Conservation (phyloP, 2,113 vertebrate genomes). For the Mellivora capensis region DNA sequence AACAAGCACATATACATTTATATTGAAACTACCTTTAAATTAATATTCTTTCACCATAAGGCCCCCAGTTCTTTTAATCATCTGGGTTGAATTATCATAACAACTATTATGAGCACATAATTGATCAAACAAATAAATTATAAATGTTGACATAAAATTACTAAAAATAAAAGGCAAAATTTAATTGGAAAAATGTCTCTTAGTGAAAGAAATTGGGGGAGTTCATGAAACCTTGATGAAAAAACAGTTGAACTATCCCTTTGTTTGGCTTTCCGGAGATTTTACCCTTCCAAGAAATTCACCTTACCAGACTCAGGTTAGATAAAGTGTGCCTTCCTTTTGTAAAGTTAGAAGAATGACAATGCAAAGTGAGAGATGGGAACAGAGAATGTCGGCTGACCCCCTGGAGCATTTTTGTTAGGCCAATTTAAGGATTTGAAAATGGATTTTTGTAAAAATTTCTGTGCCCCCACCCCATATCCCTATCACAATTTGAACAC, state of each 20-base stretch:
- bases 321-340: not conserved
- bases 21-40: not conserved
- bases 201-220: not conserved
- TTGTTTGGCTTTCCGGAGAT: not conserved
- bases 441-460: not conserved
- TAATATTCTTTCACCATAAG: not conserved
- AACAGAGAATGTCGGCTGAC: not conserved
- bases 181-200: not conserved
- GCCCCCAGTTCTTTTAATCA: not conserved
- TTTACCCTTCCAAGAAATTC: not conserved
- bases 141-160: not conserved
- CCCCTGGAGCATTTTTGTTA: not conserved
- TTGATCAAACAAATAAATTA: not conserved
- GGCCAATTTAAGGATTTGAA: not conserved
- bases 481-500: not conserved
- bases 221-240: not conserved
- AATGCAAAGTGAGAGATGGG: not conserved
- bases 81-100: not conserved
- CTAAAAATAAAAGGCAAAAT: constrained; percentile 18
- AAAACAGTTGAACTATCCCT: not conserved
- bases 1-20: not conserved
- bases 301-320: not conserved
- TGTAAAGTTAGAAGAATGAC: not conserved
- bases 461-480: not conserved
- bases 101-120: not conserved